Base-by-base conservation (phyloP, 2,113 vertebrate species). In the Erythrolamprus reginae region DNA sequence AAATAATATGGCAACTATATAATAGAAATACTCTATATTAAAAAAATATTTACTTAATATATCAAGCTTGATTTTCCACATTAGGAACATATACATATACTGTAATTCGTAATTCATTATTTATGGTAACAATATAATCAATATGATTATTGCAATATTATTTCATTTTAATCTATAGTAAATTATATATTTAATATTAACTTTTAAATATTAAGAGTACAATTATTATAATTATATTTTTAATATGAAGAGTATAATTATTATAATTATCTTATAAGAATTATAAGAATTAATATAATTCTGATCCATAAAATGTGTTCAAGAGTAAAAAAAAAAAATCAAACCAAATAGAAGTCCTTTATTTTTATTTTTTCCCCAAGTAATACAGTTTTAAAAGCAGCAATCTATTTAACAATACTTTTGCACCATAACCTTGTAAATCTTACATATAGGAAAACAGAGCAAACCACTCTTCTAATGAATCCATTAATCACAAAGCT, bases 381-480 rank as follows among this genome's bases (percentile, higher is more conserved):
- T 21, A 38, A 45, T 90, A 88, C 70, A 92, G 51, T 92, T 92
- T 92, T 61, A 92, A 89, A 90, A 84, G 5, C 23, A 3, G 0
- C 90, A 94, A 94, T 88, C 70, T 84, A 92, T 93, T 87, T 92
- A 88, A 19, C 82, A 42, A 28, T 47, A 85, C 24, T 92, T 93
- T 88, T 83, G 85, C 38, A 92, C 92, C 6, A 50, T 1, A 45
- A 86, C 53, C 90, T 9, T 77, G 70, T 47, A 92, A 93, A 55
- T 86, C 52, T 91, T 21, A 45, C 50, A 33, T 86, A 94, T 24
- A 93, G 94, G n/a, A 90, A 77, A 95, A 95, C 52, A 84, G 84
- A 94, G 92, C 45, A 85, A 26, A 33, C 84, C 50, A 89, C 12
- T 17, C 58, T 93, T 77, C 92, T 93, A 93, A 94, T 95, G 92